A percentile compares a stretch with the other conserved stretches of the same genome.
Evolutionary conservation across 30 jellyfish, hydroid and myxozoan species (phyloP).

Genomic region (Hydra vulgaris): DNA sequence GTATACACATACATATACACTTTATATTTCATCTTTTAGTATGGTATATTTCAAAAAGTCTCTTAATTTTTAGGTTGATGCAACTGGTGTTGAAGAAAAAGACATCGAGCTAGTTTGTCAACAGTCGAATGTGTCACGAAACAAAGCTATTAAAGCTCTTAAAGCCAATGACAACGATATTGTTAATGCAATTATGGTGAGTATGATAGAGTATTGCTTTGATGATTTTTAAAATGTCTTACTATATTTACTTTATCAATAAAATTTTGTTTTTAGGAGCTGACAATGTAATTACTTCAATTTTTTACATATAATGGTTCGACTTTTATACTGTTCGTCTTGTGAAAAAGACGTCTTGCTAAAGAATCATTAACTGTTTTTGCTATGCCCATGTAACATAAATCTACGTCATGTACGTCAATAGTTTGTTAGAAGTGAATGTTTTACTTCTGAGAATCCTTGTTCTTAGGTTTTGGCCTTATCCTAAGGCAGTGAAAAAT

Average conservation of each 20-base stretch:
- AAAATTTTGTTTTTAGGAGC: not conserved
- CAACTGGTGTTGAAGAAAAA: constrained; percentile 85
- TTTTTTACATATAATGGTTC: not conserved
- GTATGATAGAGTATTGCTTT: constrained; percentile 8
- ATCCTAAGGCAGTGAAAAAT: no score
- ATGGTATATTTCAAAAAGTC: not conserved
- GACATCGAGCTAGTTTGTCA: constrained; percentile 89
- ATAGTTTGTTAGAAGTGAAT: no score
- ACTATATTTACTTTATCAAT: not conserved
- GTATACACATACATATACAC: no score
- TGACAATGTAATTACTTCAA: not conserved
- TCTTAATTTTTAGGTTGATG: constrained; percentile 37
- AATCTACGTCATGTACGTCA: no score
- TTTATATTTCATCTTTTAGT: no score
- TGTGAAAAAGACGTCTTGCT: not conserved
- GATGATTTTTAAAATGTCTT: not conserved
- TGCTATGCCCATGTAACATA: not conserved
- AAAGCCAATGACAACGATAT: constrained; percentile 78
- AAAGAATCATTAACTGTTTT: not conserved
- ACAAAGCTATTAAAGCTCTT: constrained; percentile 89
- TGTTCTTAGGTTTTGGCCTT: no score
- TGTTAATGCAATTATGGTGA: constrained; percentile 97
- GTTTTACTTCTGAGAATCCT: no score
- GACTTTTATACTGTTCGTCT: not conserved
- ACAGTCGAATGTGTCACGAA: constrained; percentile 79